Conservation (phyloP, 2,888 invertebrate species). For the Byasa hedistus region DNA sequence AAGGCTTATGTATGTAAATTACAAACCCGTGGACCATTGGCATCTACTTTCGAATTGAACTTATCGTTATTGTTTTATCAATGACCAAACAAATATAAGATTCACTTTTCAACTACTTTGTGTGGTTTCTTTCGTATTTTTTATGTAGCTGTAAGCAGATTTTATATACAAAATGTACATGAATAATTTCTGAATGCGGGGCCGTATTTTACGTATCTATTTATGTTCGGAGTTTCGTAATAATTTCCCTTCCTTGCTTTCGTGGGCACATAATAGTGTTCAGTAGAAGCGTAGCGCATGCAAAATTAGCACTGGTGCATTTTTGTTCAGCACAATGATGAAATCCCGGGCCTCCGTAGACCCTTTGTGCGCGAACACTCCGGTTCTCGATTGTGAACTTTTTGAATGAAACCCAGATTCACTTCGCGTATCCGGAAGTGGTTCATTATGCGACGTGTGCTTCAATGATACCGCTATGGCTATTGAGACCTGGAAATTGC, state of each 20-base stretch:
- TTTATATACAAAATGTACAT: not conserved
- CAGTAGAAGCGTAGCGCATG: slow-evolving; percentile 58
- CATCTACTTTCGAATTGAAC: slow-evolving; percentile 21
- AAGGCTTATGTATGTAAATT: slow-evolving; percentile 24
- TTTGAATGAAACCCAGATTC: slow-evolving; percentile 64
- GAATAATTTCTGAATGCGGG: not conserved
- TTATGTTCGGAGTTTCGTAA: slow-evolving; percentile 12
- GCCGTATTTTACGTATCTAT: not conserved
- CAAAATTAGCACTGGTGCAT: slow-evolving; percentile 69
- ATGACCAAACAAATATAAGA: not conserved
- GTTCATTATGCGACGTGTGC: slow-evolving; percentile 51
- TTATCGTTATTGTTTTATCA: not conserved
- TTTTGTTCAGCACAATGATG: slow-evolving; percentile 74
- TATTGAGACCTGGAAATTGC: slow-evolving; percentile 21
- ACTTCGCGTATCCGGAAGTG: slow-evolving; percentile 51
- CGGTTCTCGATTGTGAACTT: slow-evolving; percentile 63
- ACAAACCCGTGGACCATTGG: slow-evolving; percentile 5
- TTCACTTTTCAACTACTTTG: no score
- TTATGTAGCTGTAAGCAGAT: not conserved
- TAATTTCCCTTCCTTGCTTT: slow-evolving; percentile 11
- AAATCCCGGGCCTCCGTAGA: slow-evolving; percentile 58
- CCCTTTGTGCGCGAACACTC: slow-evolving; percentile 63
- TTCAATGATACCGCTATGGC: slow-evolving; percentile 35
- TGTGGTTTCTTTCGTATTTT: no score
- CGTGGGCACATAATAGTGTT: slow-evolving; percentile 53